Percentiles rank a stretch among this genome's conserved stretches.
Conservation (phyloP, 2,113 vertebrate species). For the Anser cygnoides region DNA sequence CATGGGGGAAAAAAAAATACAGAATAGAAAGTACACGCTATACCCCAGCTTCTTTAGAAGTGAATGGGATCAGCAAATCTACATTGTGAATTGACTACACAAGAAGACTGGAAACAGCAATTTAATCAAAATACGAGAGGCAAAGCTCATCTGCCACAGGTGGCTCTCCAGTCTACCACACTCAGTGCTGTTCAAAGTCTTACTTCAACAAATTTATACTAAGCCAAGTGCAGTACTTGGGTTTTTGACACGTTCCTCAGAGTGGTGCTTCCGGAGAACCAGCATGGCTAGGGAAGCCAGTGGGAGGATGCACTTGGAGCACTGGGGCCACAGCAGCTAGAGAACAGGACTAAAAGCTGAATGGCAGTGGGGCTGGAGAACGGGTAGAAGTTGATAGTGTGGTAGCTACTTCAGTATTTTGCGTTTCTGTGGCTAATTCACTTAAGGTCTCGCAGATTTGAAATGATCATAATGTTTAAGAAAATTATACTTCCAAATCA, state of each 20-base stretch:
- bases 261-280: neutral
- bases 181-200: neutral
- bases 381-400: accelerated
- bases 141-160: neutral
- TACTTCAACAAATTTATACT: neutral
- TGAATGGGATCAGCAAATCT: neutral
- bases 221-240: neutral
- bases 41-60: constrained; percentile 31
- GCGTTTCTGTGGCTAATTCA: neutral
- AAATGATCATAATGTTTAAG: constrained; percentile 23
- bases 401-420: neutral
- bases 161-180: neutral
- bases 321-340: neutral
- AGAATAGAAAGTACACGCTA: constrained; percentile 13
- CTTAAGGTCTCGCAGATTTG: neutral
- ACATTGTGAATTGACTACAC: constrained; percentile 26
- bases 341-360: neutral
- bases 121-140: neutral
- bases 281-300: neutral
- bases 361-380: neutral
- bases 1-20: neutral
- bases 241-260: neutral
- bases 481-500: constrained; percentile 36
- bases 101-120: neutral
- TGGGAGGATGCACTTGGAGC: neutral